Evolutionary conservation across 2,888 invertebrate species (phyloP).

Genomic region (Unio pictorum): DNA sequence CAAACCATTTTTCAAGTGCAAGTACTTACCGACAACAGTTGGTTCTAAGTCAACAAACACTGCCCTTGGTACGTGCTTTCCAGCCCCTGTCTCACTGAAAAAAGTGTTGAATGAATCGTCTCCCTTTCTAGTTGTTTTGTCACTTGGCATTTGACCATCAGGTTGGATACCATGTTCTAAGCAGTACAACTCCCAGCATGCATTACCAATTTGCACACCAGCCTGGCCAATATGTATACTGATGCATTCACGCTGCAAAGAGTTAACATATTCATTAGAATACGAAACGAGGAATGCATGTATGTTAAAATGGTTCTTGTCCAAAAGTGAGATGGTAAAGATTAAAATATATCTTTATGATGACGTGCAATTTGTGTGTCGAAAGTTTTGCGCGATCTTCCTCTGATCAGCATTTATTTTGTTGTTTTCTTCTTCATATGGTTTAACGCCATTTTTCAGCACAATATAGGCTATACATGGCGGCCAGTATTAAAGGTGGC

Average conservation of each 20-base stretch:
- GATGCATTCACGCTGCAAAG: slow-evolving; percentile 73
- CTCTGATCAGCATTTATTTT: too few species aligned
- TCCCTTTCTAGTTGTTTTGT: slow-evolving; percentile 54
- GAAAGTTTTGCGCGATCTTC: too few species aligned
- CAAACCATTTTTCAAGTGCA: not conserved
- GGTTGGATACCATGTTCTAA: slow-evolving; percentile 74
- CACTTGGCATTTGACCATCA: slow-evolving; percentile 65
- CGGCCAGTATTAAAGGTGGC: too few species aligned
- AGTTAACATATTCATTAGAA: too few species aligned
- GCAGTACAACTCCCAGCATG: slow-evolving; percentile 76
- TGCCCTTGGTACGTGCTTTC: slow-evolving; percentile 93
- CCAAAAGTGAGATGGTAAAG: too few species aligned
- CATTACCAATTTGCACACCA: slow-evolving; percentile 73
- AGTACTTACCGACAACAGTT: slow-evolving; percentile 86
- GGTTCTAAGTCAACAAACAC: slow-evolving; percentile 97
- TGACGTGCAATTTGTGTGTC: too few species aligned
- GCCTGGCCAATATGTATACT: slow-evolving; percentile 74
- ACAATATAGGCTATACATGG: too few species aligned
- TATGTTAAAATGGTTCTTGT: too few species aligned
- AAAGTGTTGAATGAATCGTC: slow-evolving; percentile 90
- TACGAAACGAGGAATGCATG: too few species aligned
- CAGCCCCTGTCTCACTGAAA: slow-evolving; percentile 88
- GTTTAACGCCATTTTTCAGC: too few species aligned
- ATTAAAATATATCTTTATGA: too few species aligned
- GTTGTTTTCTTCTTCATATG: too few species aligned